These are phyloP conservation scores for Amblyopsis hoosieri DNA, from an alignment of 2,797 vertebrate genomes.

Conservation along the genomic window DNA sequence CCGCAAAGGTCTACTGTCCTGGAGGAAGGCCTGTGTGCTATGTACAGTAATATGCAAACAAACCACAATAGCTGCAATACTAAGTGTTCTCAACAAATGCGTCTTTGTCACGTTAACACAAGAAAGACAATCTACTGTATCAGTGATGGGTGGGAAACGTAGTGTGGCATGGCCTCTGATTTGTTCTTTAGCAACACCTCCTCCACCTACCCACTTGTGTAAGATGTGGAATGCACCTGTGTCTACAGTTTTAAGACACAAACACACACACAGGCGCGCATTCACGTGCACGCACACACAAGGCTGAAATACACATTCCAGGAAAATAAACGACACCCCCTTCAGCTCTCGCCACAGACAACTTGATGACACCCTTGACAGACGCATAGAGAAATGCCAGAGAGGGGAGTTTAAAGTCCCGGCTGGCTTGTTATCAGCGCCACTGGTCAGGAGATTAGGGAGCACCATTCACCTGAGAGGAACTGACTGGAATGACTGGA, in stretches of 20 bases:
- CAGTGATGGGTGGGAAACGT: no score
- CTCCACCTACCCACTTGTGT: neutral
- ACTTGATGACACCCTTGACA: conserved; percentile 36
- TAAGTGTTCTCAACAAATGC: no score
- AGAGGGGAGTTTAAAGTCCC: conserved; percentile 32
- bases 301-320: conserved; percentile 41
- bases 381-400: conserved; percentile 17
- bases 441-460: conserved; percentile 28
- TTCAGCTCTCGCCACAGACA: neutral
- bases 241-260: conserved; percentile 16
- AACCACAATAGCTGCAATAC: no score
- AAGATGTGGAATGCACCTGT: conserved; percentile 37
- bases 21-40: conserved; percentile 16
- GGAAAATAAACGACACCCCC: conserved; percentile 11
- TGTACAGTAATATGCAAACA: no score
- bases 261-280: neutral
- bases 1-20: conserved; percentile 14
- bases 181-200: no score
- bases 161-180: no score
- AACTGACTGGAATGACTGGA: conserved; percentile 37
- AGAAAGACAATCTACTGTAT: no score
- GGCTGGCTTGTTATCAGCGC: conserved; percentile 28
- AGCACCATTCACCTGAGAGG: conserved; percentile 35
- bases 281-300: conserved; percentile 18
- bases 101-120: no score